Evolutionary conservation across 92 coral and sea anemone genomes (phyloP).

Genomic region (Metridium senile): DNA sequence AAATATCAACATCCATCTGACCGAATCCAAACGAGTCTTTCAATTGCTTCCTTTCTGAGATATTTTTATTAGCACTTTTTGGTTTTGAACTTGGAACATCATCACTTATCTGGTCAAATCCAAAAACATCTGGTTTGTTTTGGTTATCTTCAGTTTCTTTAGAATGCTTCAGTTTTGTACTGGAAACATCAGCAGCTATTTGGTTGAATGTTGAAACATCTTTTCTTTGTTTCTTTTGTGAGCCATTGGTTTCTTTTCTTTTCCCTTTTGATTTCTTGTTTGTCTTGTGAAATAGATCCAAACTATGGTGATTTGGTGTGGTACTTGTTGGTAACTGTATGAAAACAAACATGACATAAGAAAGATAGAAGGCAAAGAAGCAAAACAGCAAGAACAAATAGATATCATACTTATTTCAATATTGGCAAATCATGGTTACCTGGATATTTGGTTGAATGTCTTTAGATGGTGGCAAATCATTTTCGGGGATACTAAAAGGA

Average conservation of each 20-base stretch:
- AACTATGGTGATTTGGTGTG: no score
- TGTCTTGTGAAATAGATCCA: no score
- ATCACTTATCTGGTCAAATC: conserved; percentile 13
- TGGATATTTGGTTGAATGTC: not conserved
- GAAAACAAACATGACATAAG: no score
- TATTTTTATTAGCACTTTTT: not conserved
- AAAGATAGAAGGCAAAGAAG: no score
- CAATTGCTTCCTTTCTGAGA: not conserved
- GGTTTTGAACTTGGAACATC: not conserved
- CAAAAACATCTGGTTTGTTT: conserved; percentile 9
- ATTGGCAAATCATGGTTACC: not conserved
- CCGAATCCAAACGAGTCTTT: not conserved
- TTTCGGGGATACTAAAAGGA: conserved; percentile 8
- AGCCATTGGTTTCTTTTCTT: no score
- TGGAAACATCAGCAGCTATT: not conserved
- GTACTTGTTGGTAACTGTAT: no score
- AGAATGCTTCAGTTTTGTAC: not conserved
- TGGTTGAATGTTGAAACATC: not conserved
- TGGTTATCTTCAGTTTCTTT: not conserved
- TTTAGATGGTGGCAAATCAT: not conserved
- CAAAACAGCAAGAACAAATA: no score
- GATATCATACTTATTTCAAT: no score
- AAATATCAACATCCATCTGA: not conserved
- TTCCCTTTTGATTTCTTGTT: no score
- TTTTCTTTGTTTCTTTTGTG: no score